A percentile compares a stretch with the other conserved stretches of the same genome.
These are phyloP conservation scores for Parapsyche elsis DNA, from an alignment of 1,140 invertebrate species.

Conservation along the genomic window DNA sequence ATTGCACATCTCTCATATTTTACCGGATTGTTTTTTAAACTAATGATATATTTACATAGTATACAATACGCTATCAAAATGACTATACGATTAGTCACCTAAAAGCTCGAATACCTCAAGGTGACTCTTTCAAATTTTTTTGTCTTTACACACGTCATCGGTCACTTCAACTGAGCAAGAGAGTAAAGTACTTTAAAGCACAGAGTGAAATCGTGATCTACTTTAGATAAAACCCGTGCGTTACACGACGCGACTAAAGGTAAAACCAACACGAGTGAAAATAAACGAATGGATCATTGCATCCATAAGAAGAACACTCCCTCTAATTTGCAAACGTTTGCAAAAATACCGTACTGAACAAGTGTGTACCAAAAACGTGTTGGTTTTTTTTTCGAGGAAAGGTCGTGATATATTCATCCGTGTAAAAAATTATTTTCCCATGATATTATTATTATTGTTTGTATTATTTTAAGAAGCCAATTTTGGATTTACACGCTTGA, in stretches of 20 bases:
- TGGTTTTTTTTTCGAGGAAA: background rate
- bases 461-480: constrained; percentile 32
- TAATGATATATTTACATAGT: background rate
- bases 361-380: too few relatives aligned
- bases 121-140: background rate
- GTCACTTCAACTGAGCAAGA: background rate
- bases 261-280: constrained; percentile 1
- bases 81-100: constrained; percentile 41
- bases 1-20: constrained; percentile 9
- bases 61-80: background rate
- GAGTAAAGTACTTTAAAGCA: constrained; percentile 14
- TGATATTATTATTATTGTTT: constrained; percentile 17
- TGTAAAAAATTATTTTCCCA: constrained; percentile 29
- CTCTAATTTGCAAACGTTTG: too few relatives aligned
- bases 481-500: constrained; percentile 30
- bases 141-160: background rate
- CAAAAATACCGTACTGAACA: too few relatives aligned
- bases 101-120: constrained; percentile 34
- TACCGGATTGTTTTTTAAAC: background rate
- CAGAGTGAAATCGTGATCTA: constrained; percentile 47
- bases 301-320: background rate
- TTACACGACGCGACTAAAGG: constrained; percentile 24
- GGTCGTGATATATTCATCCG: background rate
- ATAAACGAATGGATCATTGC: background rate
- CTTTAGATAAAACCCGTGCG: constrained; percentile 27